These are phyloP conservation scores for Agrilus biguttatus DNA, from an alignment of 2,888 invertebrate genomes.

Conservation along the genomic window DNA sequence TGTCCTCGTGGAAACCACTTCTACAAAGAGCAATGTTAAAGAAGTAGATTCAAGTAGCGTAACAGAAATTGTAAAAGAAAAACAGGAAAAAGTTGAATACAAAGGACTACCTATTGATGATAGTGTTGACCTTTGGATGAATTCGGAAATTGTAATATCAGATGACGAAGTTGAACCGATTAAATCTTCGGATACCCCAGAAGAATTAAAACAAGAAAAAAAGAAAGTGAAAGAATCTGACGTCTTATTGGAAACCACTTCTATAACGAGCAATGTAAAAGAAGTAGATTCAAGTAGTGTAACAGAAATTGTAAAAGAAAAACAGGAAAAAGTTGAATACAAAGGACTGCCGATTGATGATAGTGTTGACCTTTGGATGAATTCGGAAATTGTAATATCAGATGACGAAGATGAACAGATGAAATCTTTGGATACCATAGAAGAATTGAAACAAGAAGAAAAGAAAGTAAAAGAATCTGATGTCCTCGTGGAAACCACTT, in stretches of 20 bases:
- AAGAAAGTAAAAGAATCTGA: not conserved
- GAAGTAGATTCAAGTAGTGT: too few species aligned
- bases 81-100: constrained; percentile 8
- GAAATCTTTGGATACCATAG: too few species aligned
- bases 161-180: constrained; percentile 12
- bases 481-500: not conserved
- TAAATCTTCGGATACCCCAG: not conserved
- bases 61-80: not conserved
- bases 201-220: constrained; percentile 1
- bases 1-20: too few species aligned
- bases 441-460: too few species aligned
- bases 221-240: not conserved
- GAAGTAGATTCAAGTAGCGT: too few species aligned
- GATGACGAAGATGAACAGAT: constrained; percentile 1
- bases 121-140: constrained; percentile 13
- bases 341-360: constrained; percentile 14
- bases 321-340: constrained; percentile 5
- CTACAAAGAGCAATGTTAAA: too few species aligned
- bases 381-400: constrained; percentile 5
- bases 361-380: constrained; percentile 18
- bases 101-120: constrained; percentile 16
- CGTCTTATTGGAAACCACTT: too few species aligned
- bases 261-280: too few species aligned
- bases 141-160: constrained; percentile 17
- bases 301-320: constrained; percentile 3